Conservation (phyloP, 2,113 vertebrate genomes). For the Galbula dea region DNA sequence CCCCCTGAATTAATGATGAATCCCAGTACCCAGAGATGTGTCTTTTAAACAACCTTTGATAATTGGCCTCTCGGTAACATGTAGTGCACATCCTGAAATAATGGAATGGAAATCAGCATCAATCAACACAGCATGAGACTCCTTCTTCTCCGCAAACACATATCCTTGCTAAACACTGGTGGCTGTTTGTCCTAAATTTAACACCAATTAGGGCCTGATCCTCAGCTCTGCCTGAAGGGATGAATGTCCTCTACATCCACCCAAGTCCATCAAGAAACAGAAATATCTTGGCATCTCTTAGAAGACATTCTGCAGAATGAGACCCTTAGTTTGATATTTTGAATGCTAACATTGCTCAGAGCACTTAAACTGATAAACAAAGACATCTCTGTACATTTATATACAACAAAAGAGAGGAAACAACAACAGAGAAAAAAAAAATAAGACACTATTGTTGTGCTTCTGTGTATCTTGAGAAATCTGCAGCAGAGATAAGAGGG, state of each 20-base stretch:
- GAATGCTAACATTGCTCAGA: neutral
- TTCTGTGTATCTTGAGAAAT: neutral
- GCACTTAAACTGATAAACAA: neutral
- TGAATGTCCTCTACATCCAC: neutral
- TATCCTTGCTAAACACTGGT: slow-evolving; percentile 24
- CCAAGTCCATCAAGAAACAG: neutral
- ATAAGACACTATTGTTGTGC: neutral
- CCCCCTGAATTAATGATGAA: slow-evolving; percentile 44
- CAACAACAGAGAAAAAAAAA: neutral
- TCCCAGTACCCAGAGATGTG: slow-evolving; percentile 36
- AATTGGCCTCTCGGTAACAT: slow-evolving; percentile 46
- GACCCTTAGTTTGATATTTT: neutral
- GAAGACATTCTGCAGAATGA: neutral
- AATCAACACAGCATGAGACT: slow-evolving; percentile 61
- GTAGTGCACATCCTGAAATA: slow-evolving; percentile 49
- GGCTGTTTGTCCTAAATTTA: slow-evolving; percentile 53
- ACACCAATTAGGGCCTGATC: slow-evolving; percentile 51
- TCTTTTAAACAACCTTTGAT: slow-evolving; percentile 64
- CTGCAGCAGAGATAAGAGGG: neutral
- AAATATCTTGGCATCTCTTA: neutral
- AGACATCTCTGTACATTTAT: neutral
- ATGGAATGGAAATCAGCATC: slow-evolving; percentile 53
- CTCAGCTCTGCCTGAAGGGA: slow-evolving; percentile 31
- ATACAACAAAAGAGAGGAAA: neutral
- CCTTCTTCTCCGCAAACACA: slow-evolving; percentile 18